phyloP scores from a whole-genome alignment of 2,113 vertebrate species.

The Carassius gibelio region DNA sequence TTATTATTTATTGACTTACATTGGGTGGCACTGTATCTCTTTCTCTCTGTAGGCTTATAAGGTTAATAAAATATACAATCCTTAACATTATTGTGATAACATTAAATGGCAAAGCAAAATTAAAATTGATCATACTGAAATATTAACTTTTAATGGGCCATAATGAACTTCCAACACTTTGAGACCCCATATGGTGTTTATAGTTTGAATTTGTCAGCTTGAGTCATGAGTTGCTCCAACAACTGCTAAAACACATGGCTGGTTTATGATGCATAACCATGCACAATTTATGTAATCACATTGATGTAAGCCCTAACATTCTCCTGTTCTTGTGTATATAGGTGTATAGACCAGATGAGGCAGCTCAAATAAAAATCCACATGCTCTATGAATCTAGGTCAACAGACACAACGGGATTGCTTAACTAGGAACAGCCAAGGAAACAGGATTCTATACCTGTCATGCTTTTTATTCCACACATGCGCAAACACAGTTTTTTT shows the following conservation, averaged over 20 bases:
- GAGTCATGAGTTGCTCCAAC: background rate
- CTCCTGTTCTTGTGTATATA: background rate
- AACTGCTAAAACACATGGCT: slow-evolving; percentile 12
- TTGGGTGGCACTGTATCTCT: no score
- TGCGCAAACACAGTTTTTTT: background rate
- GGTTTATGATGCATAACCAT: background rate
- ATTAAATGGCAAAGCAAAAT: no score
- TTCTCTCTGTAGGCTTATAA: no score
- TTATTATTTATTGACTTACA: no score
- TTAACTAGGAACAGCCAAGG: background rate
- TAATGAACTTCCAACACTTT: background rate
- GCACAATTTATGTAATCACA: background rate
- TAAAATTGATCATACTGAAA: background rate
- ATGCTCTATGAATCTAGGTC: slow-evolving; percentile 14
- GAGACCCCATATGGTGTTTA: background rate
- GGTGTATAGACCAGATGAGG: background rate
- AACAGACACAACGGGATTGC: slow-evolving; percentile 9
- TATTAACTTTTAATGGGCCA: background rate
- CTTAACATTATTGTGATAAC: no score
- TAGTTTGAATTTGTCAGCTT: background rate
- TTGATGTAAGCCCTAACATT: background rate
- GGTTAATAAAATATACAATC: no score
- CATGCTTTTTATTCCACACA: background rate
- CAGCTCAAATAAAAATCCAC: background rate
- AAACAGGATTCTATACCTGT: background rate